phyloP scores from a whole-genome alignment of 2,113 vertebrate species.

The Proterorhinus semilunaris region DNA sequence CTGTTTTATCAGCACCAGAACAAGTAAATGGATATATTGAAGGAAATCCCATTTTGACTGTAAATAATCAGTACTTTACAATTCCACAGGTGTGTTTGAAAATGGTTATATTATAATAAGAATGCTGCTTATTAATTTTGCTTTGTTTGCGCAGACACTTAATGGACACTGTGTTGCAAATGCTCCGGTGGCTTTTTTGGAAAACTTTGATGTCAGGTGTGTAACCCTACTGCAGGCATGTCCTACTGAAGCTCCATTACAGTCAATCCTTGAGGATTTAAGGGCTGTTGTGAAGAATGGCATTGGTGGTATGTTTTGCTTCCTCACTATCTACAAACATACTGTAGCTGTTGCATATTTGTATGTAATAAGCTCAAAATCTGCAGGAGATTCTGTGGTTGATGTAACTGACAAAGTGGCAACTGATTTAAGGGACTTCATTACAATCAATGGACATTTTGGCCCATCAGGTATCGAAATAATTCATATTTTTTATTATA shows the following conservation, averaged over 20 bases:
- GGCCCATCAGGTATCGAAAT: conserved; percentile 38
- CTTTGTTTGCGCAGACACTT: conserved; percentile 35
- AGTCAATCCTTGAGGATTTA: conserved; percentile 42
- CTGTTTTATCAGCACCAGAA: conserved; percentile 46
- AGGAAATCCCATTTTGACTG: conserved; percentile 83
- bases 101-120: not conserved
- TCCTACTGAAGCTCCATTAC: conserved; percentile 58
- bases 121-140: not conserved
- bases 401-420: conserved; percentile 55
- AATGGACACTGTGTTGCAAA: conserved; percentile 80
- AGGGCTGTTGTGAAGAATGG: conserved; percentile 64
- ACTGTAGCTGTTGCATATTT: not conserved
- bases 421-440: conserved; percentile 50
- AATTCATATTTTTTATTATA: not conserved
- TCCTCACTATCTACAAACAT: not conserved
- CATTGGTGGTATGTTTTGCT: conserved; percentile 62
- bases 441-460: conserved; percentile 32
- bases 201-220: conserved; percentile 77
- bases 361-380: not conserved
- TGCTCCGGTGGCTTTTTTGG: conserved; percentile 85
- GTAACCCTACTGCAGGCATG: conserved; percentile 58
- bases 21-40: conserved; percentile 75
- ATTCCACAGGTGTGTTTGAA: conserved; percentile 84
- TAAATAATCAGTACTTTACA: conserved; percentile 77
- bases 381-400: conserved; percentile 65